Base-by-base conservation (phyloP, 2,888 invertebrate species). In the Zygogramma bicolorata region DNA sequence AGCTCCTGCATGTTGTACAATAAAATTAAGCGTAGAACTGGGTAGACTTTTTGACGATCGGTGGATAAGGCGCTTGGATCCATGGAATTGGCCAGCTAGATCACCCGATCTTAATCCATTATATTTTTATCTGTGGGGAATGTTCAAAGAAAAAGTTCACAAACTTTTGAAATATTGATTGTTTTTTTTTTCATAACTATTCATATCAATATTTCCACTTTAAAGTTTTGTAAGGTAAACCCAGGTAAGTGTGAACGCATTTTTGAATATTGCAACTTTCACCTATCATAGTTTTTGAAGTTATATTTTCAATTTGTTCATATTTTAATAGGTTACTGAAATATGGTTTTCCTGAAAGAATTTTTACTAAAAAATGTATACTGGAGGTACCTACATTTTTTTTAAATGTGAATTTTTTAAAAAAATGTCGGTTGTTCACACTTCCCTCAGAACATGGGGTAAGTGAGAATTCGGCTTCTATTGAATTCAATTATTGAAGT, bases 251-350 rank as follows among this genome's bases (percentile, higher is more conserved):
- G 22, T 29, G 40, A 20, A 53, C 20, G 7, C 25, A 53, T 15
- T 53, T 15, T 20, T 15, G 13, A 53, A 18, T 53, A 53, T 18
- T 53, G 25, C 34, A 59, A 20, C 15, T 59, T 59, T n/a, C 46
- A 67, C 61, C 62, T 42, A 71, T 66, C 66, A 62, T 66, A 38
- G 65, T 57, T 34, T 34, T 34, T 34, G 10, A 34, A 34, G 34
- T 34, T 1, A 34, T 34, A 34, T 34, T 34, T 34, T 34, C 6
- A 34, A 34, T 34, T 34, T 34, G 1, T 34, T 34, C 6, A 10
- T 34, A 34, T 34, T 34, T 34, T 34, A 34, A 34, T 34, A 34
- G 34, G 34, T 3, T 34, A 34, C 2, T 34, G 34, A 34, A 34
- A 34, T 34, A 34, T 34, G 34, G 34, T 3, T 34, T 34, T 10